These are phyloP conservation scores for Leucosticte australis DNA, from an alignment of 2,113 vertebrate genomes.

Conservation along the genomic window DNA sequence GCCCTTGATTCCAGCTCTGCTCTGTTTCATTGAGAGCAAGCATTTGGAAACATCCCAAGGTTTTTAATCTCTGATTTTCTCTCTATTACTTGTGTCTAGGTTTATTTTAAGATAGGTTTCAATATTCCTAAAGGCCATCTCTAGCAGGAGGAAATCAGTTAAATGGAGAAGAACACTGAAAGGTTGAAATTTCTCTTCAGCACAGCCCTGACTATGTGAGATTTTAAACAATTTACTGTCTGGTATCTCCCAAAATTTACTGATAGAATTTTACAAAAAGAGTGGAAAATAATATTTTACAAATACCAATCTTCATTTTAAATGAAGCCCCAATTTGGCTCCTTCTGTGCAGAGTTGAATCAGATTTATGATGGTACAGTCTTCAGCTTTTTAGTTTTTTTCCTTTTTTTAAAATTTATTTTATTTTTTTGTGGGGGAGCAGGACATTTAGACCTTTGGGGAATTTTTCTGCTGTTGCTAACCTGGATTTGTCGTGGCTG, in stretches of 20 bases:
- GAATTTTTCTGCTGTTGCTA: neutral
- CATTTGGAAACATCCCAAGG: neutral
- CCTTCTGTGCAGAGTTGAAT: neutral
- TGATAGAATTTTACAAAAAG: neutral
- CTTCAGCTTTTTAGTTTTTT: too few species aligned
- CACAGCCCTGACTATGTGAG: neutral
- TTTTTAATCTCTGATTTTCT: neutral
- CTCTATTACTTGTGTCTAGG: neutral
- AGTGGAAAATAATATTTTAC: neutral
- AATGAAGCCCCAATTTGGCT: neutral
- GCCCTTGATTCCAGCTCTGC: neutral
- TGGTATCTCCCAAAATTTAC: neutral
- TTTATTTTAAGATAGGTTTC: neutral
- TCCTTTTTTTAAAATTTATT: too few species aligned
- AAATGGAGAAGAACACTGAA: neutral
- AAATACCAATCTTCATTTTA: neutral
- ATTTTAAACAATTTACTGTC: neutral
- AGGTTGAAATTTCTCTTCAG: neutral
- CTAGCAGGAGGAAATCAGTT: neutral
- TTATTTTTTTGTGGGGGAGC: accelerated
- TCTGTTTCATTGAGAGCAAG: neutral
- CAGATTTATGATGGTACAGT: neutral
- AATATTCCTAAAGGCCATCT: neutral
- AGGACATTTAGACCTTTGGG: neutral
- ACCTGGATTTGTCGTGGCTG: neutral